Evolutionary conservation across 2,797 vertebrate species (phyloP).

Genomic region (Pseudocheirus occidentalis): DNA sequence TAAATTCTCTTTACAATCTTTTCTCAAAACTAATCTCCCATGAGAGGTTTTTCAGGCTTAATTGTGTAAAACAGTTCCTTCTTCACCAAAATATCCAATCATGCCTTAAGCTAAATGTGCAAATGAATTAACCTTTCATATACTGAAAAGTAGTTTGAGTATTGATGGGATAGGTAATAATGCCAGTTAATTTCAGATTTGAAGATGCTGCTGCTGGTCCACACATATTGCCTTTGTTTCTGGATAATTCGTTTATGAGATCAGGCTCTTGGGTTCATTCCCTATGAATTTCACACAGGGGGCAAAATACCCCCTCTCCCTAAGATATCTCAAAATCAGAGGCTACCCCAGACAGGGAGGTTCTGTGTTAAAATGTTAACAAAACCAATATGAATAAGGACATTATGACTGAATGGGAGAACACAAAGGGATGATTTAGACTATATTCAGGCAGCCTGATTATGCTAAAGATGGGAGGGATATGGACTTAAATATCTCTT

Average conservation of each 20-base stretch:
- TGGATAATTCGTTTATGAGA: background rate
- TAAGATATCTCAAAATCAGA: background rate
- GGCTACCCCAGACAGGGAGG: background rate
- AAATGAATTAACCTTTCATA: conserved; percentile 20
- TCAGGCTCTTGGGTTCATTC: background rate
- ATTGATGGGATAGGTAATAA: background rate
- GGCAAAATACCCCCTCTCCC: background rate
- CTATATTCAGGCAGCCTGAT: background rate
- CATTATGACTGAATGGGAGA: background rate
- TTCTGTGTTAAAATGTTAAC: background rate
- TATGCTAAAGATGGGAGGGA: fast-evolving
- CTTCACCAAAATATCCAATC: conserved; percentile 53
- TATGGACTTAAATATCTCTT: background rate
- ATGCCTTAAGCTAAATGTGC: conserved; percentile 30
- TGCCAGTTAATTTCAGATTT: background rate
- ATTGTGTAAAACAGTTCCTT: conserved; percentile 67
- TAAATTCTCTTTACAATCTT: conserved; percentile 72
- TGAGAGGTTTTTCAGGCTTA: conserved; percentile 64
- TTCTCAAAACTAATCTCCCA: conserved; percentile 71
- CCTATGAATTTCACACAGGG: background rate
- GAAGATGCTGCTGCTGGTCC: background rate
- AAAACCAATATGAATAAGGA: background rate
- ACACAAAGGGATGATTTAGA: background rate
- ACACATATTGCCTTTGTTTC: background rate
- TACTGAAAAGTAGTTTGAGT: background rate